Conservation (phyloP, 2,888 invertebrate genomes). For the Agriopis leucophaearia region DNA sequence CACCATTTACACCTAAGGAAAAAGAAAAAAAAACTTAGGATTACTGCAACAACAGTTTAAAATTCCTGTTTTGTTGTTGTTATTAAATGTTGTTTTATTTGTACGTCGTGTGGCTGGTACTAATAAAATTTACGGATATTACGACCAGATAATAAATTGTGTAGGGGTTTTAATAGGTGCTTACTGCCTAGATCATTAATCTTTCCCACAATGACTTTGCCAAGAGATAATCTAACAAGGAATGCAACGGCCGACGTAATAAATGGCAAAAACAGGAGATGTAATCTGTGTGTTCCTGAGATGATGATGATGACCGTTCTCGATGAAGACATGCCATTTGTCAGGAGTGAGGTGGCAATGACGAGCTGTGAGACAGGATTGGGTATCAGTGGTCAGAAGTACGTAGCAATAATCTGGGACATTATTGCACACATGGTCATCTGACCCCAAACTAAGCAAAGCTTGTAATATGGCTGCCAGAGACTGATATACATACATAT, state of each 20-base stretch:
- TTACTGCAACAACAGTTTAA: too few relatives aligned
- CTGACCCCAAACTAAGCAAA: too few relatives aligned
- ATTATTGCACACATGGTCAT: too few relatives aligned
- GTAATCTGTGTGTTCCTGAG: conserved; percentile 53
- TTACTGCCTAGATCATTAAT: conserved; percentile 35
- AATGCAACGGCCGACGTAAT: conserved; percentile 53
- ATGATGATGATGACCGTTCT: conserved; percentile 61
- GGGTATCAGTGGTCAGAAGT: too few relatives aligned
- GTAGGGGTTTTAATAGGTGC: conserved; percentile 12
- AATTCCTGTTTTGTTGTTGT: too few relatives aligned
- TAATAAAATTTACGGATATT: conserved; percentile 5
- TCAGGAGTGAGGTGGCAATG: conserved; percentile 41
- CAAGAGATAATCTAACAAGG: conserved; percentile 48
- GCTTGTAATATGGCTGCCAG: too few relatives aligned
- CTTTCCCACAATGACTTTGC: conserved; percentile 40
- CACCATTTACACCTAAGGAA: too few relatives aligned
- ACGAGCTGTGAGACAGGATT: background rate
- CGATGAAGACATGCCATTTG: conserved; percentile 61
- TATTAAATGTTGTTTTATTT: too few relatives aligned
- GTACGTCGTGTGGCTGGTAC: background rate
- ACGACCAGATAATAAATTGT: conserved; percentile 11
- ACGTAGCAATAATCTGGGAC: too few relatives aligned
- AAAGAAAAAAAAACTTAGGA: too few relatives aligned
- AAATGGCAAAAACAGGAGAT: conserved; percentile 62
- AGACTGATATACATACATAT: too few relatives aligned